These are phyloP conservation scores for Pampusana beccarii DNA, from an alignment of 2,113 vertebrate genomes.

Conservation along the genomic window DNA sequence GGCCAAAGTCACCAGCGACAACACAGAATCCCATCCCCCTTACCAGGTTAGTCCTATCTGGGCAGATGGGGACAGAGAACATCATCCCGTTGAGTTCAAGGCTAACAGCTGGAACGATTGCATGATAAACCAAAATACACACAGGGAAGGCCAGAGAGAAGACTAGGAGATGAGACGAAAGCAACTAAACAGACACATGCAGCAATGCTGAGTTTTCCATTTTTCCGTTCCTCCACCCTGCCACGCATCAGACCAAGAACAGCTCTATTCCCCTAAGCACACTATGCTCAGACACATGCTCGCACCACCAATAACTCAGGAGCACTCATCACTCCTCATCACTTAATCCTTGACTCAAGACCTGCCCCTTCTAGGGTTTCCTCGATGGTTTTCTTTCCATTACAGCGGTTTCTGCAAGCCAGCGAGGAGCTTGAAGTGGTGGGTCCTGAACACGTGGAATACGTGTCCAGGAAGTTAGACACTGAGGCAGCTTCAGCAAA, in stretches of 20 bases:
- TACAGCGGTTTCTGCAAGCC: not conserved
- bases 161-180: not conserved
- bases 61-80: not conserved
- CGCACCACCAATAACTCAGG: not conserved
- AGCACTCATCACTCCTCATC: not conserved
- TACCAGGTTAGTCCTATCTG: not conserved
- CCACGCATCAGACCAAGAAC: not conserved
- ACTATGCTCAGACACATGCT: not conserved
- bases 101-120: not conserved
- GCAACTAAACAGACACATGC: not conserved
- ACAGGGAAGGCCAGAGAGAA: not conserved
- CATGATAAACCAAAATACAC: not conserved
- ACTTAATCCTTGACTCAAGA: not conserved
- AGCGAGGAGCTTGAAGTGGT: rapidly evolving
- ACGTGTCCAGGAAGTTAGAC: not conserved
- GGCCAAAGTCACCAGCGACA: not conserved
- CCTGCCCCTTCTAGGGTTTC: not conserved
- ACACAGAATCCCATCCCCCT: rapidly evolving
- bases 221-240: not conserved
- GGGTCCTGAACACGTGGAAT: rapidly evolving
- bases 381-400: not conserved
- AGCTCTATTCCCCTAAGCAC: not conserved
- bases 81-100: not conserved
- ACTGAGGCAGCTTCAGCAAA: not conserved
- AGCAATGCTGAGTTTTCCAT: not conserved